Conservation (phyloP, 2,113 vertebrate genomes). For the Coreoperca whiteheadi region DNA sequence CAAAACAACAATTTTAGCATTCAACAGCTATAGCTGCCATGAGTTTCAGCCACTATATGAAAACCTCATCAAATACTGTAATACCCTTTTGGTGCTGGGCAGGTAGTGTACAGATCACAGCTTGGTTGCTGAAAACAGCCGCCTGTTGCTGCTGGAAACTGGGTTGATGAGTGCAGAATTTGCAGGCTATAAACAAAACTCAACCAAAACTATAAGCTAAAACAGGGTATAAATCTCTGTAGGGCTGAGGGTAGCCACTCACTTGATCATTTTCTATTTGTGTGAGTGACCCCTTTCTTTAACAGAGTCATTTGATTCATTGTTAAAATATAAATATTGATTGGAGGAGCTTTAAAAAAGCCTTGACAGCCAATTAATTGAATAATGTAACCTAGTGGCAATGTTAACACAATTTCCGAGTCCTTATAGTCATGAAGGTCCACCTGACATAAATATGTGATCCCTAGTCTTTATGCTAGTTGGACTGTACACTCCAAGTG, state of each 20-base stretch:
- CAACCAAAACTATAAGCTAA: too few species aligned
- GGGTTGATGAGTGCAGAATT: not conserved
- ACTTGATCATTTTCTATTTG: not conserved
- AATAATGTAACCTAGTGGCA: not conserved
- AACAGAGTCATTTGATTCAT: not conserved
- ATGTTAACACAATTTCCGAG: not conserved
- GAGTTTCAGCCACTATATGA: not conserved
- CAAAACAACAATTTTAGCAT: conserved; percentile 11
- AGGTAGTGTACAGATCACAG: not conserved
- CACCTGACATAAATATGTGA: not conserved
- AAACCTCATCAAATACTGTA: not conserved
- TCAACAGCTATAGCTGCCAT: not conserved
- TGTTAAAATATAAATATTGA: not conserved
- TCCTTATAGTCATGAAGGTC: not conserved
- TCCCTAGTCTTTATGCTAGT: not conserved
- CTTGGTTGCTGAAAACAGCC: not conserved
- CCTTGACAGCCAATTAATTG: not conserved
- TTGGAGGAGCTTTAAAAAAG: not conserved
- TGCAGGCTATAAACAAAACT: too few species aligned
- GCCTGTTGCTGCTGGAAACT: not conserved
- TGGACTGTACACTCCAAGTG: not conserved
- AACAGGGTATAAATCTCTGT: too few species aligned
- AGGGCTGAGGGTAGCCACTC: too few species aligned
- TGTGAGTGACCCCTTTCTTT: not conserved
- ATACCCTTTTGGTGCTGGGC: not conserved